Evolutionary conservation across 2,888 invertebrate genomes (phyloP), one percentile per base, ranked within the genome.

Genomic region (Dinocampus coccinellae): DNA sequence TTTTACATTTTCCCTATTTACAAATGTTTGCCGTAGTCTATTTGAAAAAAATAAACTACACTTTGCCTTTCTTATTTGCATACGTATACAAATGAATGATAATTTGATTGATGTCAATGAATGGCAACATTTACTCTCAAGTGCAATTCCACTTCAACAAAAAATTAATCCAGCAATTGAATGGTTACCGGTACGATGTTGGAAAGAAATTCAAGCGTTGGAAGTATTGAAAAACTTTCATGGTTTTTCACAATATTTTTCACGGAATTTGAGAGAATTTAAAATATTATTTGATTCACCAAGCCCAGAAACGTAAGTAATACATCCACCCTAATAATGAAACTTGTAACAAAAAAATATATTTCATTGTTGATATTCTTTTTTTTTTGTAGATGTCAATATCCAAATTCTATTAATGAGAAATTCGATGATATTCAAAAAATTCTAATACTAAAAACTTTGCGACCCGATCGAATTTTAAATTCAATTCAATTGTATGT

Each of bases 21-120:
- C 91, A 78, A 97, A 96, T 84, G 95, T 97, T 9, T 96, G 97
- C 82, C 91, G 97, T 62, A 96, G 96, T 76, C 90, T 97, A 67
- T 97, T 97, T 83, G 97, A 97, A 84, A 92, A 92, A 73, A 95
- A 97, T 88, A 97, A 97, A 88, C 88, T 97, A 13, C 90, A 96
- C 75, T 97, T 96, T 87, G 95, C 94, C 7, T 93, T 95, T 81
- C 89, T 94, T 26, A 84, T 95, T 33, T 92, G 93, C 76, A 91
- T 91, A 0, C 89, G 95, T 47, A 92, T 95, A 16, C 87, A 92
- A 76, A 88, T 94, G 78, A 92, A 92, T 72, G 88, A 89, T 1
- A 90, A 90, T 0, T 80, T 89, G 55, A 91, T 95, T 22, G 89
- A 92, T 61, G 81, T 83, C 4, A 88, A 87, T 0, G 95, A 96